These are phyloP conservation scores for Leptopterna dolabrata DNA, from an alignment of 2,888 invertebrate species.

Conservation along the genomic window DNA sequence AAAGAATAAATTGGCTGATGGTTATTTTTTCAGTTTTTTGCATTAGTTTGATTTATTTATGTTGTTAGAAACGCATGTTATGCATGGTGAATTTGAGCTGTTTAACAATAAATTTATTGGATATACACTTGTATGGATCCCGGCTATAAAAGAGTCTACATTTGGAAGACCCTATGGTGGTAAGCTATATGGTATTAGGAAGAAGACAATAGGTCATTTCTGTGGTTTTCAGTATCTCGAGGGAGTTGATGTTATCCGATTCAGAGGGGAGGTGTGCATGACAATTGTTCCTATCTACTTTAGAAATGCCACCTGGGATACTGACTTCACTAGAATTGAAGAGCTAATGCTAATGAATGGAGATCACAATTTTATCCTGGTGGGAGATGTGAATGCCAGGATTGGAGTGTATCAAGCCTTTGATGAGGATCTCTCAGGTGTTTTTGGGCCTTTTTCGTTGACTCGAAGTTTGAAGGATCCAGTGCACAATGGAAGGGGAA, in stretches of 20 bases:
- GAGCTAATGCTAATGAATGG: background rate
- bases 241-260: background rate
- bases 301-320: background rate
- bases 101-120: background rate
- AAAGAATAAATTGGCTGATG: background rate
- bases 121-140: background rate
- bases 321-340: background rate
- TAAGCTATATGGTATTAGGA: background rate
- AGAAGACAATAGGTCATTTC: background rate
- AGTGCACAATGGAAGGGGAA: too few relatives aligned
- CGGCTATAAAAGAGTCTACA: background rate
- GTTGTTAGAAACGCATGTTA: too few relatives aligned
- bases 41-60: background rate
- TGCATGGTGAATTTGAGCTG: background rate
- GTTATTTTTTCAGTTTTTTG: background rate
- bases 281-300: background rate
- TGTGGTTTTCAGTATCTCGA: background rate
- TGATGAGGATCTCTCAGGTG: too few relatives aligned
- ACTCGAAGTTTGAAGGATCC: too few relatives aligned
- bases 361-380: too few relatives aligned
- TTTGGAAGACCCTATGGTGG: background rate
- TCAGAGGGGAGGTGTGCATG: background rate
- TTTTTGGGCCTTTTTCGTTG: too few relatives aligned
- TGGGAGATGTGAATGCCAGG: too few relatives aligned
- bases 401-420: too few relatives aligned